Percentiles rank a stretch among this genome's conserved stretches.
Conservation (phyloP, 1,140 invertebrate genomes). For the Penaeus indicus region DNA sequence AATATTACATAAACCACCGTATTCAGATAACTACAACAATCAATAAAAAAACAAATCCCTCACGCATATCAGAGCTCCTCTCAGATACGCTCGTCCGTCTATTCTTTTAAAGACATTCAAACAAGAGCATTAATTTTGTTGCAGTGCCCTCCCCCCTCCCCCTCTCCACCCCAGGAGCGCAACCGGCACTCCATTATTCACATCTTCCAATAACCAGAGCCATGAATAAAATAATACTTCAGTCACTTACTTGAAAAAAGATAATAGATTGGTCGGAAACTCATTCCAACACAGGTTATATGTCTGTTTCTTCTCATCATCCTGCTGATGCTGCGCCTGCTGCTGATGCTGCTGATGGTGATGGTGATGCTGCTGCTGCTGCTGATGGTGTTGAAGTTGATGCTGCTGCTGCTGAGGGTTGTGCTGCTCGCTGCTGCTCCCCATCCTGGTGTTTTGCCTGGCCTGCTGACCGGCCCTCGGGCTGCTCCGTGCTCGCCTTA, state of each 20-base stretch:
- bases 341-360: slow-evolving; percentile 29
- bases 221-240: not conserved
- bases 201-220: too few species aligned
- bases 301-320: slow-evolving; percentile 60
- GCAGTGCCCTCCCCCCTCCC: too few species aligned
- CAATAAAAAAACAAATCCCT: too few species aligned
- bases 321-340: slow-evolving; percentile 30
- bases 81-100: too few species aligned
- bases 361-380: slow-evolving; percentile 3
- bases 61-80: too few species aligned
- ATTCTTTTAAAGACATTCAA: too few species aligned
- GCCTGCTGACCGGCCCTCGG: slow-evolving; percentile 24
- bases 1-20: too few species aligned
- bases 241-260: slow-evolving; percentile 63
- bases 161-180: too few species aligned
- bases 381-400: slow-evolving; percentile 4
- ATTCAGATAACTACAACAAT: too few species aligned
- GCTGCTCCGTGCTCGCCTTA: slow-evolving; percentile 47
- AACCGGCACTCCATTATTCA: too few species aligned
- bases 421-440: slow-evolving; percentile 48
- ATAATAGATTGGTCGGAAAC: slow-evolving; percentile 61
- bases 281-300: slow-evolving; percentile 66
- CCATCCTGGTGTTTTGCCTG: slow-evolving; percentile 50
- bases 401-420: slow-evolving; percentile 5
- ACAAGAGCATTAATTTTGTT: too few species aligned